phyloP scores from a whole-genome alignment of 2,113 vertebrate genomes.

The Copsychus sechellarum region DNA sequence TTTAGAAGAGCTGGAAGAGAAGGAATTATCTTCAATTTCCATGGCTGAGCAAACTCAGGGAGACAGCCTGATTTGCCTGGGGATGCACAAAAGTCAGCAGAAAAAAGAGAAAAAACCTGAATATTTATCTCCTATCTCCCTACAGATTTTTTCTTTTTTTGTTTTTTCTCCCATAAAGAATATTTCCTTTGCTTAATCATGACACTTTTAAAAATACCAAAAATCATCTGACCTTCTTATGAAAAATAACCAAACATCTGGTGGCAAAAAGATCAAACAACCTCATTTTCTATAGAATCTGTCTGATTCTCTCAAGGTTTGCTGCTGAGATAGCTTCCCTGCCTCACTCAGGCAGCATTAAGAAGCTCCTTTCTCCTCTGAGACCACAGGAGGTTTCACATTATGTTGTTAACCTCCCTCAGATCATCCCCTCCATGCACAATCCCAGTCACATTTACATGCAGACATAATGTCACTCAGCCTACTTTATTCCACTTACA shows the following conservation, averaged over 20 bases:
- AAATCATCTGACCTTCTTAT: not conserved
- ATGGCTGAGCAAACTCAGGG: not conserved
- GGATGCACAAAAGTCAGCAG: not conserved
- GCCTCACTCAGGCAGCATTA: not conserved
- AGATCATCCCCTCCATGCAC: not conserved
- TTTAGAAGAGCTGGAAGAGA: not conserved
- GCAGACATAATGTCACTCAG: conserved; percentile 22
- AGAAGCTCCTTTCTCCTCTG: not conserved
- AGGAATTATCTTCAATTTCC: not conserved
- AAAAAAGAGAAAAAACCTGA: not conserved
- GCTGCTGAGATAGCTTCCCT: not conserved
- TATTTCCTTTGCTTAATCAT: not conserved
- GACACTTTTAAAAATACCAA: not conserved
- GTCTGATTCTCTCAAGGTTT: not conserved
- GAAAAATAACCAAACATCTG: not conserved
- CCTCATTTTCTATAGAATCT: not conserved
- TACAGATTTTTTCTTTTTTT: not conserved
- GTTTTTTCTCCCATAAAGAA: not conserved
- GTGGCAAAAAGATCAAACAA: not conserved
- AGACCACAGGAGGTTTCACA: conserved; percentile 12
- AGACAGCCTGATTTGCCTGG: not conserved
- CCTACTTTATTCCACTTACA: conserved; percentile 26
- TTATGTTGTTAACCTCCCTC: conserved; percentile 1
- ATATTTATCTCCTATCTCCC: not conserved
- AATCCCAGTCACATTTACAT: not conserved